phyloP scores from a whole-genome alignment of 2,797 vertebrate genomes.

The Lacerta agilis region DNA sequence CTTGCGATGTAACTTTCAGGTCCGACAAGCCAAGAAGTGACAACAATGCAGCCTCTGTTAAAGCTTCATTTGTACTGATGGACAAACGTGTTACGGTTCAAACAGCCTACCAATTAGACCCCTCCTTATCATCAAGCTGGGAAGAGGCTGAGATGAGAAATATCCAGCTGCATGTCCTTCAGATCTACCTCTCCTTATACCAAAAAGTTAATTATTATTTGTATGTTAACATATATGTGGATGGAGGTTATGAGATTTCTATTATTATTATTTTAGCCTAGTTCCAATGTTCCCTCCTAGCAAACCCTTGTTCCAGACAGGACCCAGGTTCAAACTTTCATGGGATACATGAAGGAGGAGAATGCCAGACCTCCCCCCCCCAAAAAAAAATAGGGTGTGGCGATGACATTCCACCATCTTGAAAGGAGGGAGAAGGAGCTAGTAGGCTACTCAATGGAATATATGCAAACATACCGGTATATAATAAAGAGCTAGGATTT shows the following conservation, averaged over 20 bases:
- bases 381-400: background rate
- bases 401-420: too few species aligned
- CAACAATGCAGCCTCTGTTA: slow-evolving; percentile 46
- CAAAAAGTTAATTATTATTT: slow-evolving; percentile 14
- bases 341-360: background rate
- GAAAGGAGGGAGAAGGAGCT: background rate
- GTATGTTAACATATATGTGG: background rate
- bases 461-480: background rate
- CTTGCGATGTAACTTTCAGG: slow-evolving; percentile 26
- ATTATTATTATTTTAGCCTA: background rate
- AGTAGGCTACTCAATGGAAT: background rate
- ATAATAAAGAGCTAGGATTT: too few species aligned
- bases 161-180: slow-evolving; percentile 32
- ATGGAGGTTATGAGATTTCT: background rate
- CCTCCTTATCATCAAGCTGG: slow-evolving; percentile 52
- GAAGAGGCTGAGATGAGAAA: slow-evolving; percentile 42
- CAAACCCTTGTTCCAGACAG: background rate
- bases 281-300: background rate
- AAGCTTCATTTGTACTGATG: slow-evolving; percentile 38
- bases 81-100: slow-evolving; percentile 51
- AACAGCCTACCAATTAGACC: slow-evolving; percentile 60
- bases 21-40: slow-evolving; percentile 36
- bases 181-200: slow-evolving; percentile 20
- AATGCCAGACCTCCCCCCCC: background rate
- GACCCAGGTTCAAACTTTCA: background rate